These are phyloP conservation scores for Bagarius yarrelli DNA, from an alignment of 2,113 vertebrate genomes.

Conservation along the genomic window DNA sequence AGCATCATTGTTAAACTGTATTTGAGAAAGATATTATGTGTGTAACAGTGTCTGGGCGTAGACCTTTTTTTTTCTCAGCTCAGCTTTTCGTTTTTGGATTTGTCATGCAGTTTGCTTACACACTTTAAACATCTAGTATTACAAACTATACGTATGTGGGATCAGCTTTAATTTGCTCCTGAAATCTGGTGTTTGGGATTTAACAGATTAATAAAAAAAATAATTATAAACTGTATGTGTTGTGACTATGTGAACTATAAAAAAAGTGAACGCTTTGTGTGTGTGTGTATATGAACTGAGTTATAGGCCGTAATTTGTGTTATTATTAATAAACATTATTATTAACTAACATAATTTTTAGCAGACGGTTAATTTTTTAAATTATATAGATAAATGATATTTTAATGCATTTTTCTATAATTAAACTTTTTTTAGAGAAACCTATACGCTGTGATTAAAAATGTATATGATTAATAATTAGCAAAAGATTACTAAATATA, in stretches of 20 bases:
- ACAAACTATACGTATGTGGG: slow-evolving; percentile 26
- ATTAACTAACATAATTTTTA: slow-evolving; percentile 7
- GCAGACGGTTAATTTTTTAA: background rate
- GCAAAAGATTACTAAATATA: background rate
- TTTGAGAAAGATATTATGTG: slow-evolving; percentile 79
- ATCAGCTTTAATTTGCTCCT: slow-evolving; percentile 38
- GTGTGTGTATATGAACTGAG: slow-evolving; percentile 3
- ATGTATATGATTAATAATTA: background rate
- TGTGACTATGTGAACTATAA: background rate
- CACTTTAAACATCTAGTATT: slow-evolving; percentile 33
- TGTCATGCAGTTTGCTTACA: slow-evolving; percentile 62
- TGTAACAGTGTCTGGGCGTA: slow-evolving; percentile 78
- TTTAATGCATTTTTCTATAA: slow-evolving; percentile 20
- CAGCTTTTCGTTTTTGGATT: slow-evolving; percentile 67
- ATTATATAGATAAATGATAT: background rate
- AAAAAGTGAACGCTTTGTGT: background rate
- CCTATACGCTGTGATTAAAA: background rate
- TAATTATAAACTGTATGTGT: slow-evolving; percentile 14
- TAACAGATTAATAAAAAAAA: slow-evolving; percentile 27
- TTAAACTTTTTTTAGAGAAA: background rate
- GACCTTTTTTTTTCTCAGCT: slow-evolving; percentile 78
- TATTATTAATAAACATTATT: slow-evolving; percentile 26
- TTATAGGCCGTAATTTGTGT: slow-evolving; percentile 8
- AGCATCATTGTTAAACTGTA: slow-evolving; percentile 72
- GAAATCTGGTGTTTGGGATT: slow-evolving; percentile 8